A percentile compares a stretch with the other conserved stretches of the same genome.
Evolutionary conservation across 2,113 vertebrate species (phyloP).

Genomic region (Oriolus oriolus): DNA sequence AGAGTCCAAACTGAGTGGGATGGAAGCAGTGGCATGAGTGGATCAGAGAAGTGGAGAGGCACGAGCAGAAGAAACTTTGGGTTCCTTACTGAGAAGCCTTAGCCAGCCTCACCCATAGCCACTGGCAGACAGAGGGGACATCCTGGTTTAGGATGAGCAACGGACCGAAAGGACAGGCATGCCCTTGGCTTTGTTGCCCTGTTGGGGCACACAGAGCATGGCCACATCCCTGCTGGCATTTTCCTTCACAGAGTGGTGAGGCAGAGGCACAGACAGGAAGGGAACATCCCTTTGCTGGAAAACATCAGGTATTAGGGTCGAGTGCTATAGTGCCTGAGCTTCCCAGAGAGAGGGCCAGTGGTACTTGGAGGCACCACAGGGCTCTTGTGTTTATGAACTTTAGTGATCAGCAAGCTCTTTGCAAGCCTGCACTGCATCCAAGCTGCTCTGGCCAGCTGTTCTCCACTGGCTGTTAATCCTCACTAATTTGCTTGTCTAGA

Average conservation of each 20-base stretch:
- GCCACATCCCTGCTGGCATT: neutral
- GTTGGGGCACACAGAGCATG: neutral
- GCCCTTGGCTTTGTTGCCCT: accelerated
- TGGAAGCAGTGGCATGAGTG: neutral
- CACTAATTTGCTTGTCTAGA: neutral
- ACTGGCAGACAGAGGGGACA: neutral
- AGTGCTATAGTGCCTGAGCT: neutral
- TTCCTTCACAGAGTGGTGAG: neutral
- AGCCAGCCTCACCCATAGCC: neutral
- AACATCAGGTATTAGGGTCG: accelerated
- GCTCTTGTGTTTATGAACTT: neutral
- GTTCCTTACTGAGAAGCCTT: neutral
- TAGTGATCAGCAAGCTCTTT: neutral
- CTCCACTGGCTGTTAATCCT: neutral
- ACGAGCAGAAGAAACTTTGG: neutral
- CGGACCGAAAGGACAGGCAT: neutral
- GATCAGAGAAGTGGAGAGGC: neutral
- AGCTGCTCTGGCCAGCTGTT: neutral
- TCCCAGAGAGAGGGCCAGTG: neutral
- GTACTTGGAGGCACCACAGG: neutral
- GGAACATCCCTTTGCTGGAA: neutral
- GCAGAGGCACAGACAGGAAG: neutral
- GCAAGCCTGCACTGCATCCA: neutral
- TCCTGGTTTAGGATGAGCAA: neutral
- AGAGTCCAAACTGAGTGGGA: neutral